Evolutionary conservation across 1,140 invertebrate genomes (phyloP), one percentile per base, ranked within the genome.

Genomic region (Akabosia matsudoensis): DNA sequence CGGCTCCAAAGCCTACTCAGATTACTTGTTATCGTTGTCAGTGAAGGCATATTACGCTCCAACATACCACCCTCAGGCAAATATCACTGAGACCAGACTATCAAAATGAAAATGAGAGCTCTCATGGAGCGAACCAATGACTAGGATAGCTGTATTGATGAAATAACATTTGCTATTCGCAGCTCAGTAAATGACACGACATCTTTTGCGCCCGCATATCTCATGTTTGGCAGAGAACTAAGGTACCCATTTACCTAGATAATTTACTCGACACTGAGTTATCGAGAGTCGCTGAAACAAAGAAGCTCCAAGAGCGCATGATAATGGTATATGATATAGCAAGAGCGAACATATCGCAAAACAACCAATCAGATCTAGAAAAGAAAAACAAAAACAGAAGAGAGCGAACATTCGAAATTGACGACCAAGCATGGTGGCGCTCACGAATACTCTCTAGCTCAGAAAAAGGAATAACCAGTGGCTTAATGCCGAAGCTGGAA

Each of bases 141-240:
- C 0, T 87, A 84, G 85, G 80, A 84, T 67, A 67, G 78, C 0
- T 77, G 83, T 14, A 70, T 87, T 1, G 77, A 82, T 0, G 82
- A 84, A 28, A 79, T 87, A 1, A 74, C 81, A 0, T 87, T 85
- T 79, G 84, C 85, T 0, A 82, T 84, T 74, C 86, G 86, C 34
- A 84, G 84, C 3, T 84, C 83, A 0, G 78, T 80, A 3, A 78
- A 84, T 76, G 76, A 82, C 14, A 76, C 83, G 0, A 87, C 84
- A 2, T 73, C 81, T 0, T 84, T 82, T 64, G 83, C 84, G 0
- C 84, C 85, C 1, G 84, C 84, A 2, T 84, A 83, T 33, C 72
- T 85, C 13, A 85, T 82, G 13, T 83, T 84, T 26, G 84, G 83
- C 18, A 72, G 84, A 73, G 83, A 85, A 71, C 70, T 85, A 18